phyloP scores from a whole-genome alignment of 2,888 invertebrate genomes.

The Junonia oenone region DNA sequence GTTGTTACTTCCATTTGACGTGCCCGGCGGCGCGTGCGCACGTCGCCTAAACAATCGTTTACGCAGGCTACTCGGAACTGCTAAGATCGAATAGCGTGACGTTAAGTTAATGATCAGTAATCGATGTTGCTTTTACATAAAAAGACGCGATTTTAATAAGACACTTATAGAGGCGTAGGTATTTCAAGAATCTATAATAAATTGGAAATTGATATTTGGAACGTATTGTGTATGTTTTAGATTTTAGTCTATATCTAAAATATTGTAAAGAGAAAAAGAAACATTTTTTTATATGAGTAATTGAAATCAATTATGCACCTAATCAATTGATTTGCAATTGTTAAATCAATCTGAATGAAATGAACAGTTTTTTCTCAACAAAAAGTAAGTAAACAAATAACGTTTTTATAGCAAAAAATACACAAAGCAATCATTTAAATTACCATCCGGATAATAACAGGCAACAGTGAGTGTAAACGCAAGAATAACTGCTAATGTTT shows the following conservation, averaged over 20 bases:
- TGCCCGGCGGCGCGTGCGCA: slow-evolving; percentile 13
- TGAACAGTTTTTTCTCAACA: too few relatives aligned
- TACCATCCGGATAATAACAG: background rate
- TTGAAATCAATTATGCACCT: too few relatives aligned
- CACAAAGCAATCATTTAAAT: background rate
- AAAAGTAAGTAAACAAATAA: background rate
- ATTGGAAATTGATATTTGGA: too few relatives aligned
- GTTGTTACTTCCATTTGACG: background rate
- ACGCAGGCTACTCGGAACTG: slow-evolving; percentile 11
- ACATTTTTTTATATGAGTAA: too few relatives aligned
- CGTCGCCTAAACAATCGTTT: background rate
- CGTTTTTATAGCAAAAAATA: background rate
- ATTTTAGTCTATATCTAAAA: too few relatives aligned
- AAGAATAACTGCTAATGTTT: slow-evolving; percentile 14
- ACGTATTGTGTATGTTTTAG: too few relatives aligned
- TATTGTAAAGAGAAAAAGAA: too few relatives aligned
- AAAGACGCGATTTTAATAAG: too few relatives aligned
- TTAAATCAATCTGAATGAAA: too few relatives aligned
- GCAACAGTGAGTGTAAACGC: background rate
- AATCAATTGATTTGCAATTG: too few relatives aligned
- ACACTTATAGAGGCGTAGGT: too few relatives aligned
- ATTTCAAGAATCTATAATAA: too few relatives aligned
- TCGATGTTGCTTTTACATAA: background rate
- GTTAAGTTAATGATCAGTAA: background rate
- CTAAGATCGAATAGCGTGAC: slow-evolving; percentile 11